A percentile compares a stretch with the other conserved stretches of the same genome.
phyloP scores from a whole-genome alignment of 2,113 vertebrate genomes.

The Candoia aspera region DNA sequence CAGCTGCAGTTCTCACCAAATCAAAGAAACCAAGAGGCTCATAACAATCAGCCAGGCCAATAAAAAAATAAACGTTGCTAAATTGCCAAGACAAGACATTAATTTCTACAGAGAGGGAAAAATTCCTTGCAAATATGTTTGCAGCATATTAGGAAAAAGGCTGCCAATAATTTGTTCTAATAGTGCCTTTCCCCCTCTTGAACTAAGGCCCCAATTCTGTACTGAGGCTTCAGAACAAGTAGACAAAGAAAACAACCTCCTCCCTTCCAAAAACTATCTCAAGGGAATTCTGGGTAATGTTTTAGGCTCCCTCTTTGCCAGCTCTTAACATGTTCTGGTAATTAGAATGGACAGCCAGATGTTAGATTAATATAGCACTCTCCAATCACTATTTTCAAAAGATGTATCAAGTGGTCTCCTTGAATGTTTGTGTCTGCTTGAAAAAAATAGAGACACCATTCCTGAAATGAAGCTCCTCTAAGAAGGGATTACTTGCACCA shows the following conservation, averaged over 20 bases:
- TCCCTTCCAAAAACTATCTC: background rate
- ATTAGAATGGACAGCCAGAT: slow-evolving; percentile 40
- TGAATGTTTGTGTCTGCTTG: slow-evolving; percentile 34
- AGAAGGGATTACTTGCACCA: slow-evolving; percentile 6
- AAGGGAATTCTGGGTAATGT: background rate
- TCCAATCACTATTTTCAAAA: slow-evolving; percentile 44
- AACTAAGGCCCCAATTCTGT: background rate
- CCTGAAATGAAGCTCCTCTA: slow-evolving; percentile 29
- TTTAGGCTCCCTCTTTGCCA: background rate
- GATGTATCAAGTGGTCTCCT: background rate
- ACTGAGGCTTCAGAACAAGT: background rate
- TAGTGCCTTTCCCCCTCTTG: background rate
- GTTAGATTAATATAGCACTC: slow-evolving; percentile 24
- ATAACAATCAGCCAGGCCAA: background rate
- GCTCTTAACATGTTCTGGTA: background rate
- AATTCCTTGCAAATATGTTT: background rate
- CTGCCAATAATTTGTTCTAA: background rate
- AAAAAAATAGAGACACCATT: slow-evolving; percentile 37
- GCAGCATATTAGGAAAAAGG: background rate
- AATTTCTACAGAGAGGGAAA: background rate
- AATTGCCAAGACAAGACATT: slow-evolving; percentile 12
- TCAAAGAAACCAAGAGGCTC: background rate
- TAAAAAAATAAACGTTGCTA: slow-evolving; percentile 9
- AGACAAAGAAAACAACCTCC: background rate
- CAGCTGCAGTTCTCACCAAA: slow-evolving; percentile 1